Evolutionary conservation across 2,888 invertebrate genomes (phyloP).

Genomic region (Tiliacea citrago): DNA sequence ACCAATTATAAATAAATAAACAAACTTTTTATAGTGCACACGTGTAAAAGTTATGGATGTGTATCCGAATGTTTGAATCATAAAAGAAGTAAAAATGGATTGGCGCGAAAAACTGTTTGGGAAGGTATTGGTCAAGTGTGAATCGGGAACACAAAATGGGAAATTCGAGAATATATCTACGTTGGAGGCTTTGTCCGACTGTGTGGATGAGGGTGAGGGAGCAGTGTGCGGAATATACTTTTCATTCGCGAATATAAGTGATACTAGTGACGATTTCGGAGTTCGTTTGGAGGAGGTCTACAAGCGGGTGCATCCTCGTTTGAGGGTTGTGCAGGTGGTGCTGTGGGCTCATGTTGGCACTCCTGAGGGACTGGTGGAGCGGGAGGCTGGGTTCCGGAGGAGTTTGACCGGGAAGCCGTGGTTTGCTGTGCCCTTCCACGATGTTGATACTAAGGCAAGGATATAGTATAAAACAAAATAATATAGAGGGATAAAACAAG

Average conservation of each 20-base stretch:
- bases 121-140: constrained; percentile 89
- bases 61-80: constrained; percentile 40
- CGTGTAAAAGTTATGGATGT: constrained; percentile 38
- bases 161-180: constrained; percentile 87
- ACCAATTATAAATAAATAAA: constrained; percentile 41
- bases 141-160: constrained; percentile 83
- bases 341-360: constrained; percentile 92
- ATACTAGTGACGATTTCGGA: constrained; percentile 93
- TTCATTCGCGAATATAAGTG: constrained; percentile 93
- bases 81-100: constrained; percentile 80
- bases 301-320: constrained; percentile 84
- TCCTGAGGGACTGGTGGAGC: constrained; percentile 91
- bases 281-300: constrained; percentile 92
- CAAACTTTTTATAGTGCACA: constrained; percentile 42
- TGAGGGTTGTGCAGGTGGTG: constrained; percentile 93
- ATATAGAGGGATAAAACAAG: not conserved
- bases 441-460: constrained; percentile 93
- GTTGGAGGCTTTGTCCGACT: constrained; percentile 84
- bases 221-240: constrained; percentile 92
- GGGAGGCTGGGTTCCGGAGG: constrained; percentile 92
- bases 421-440: constrained; percentile 93
- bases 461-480: not conserved
- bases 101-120: constrained; percentile 92
- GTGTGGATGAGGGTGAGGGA: constrained; percentile 88
- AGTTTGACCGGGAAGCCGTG: constrained; percentile 92